These are phyloP conservation scores for Serinus canaria DNA, from an alignment of 2,113 vertebrate genomes.

Conservation along the genomic window DNA sequence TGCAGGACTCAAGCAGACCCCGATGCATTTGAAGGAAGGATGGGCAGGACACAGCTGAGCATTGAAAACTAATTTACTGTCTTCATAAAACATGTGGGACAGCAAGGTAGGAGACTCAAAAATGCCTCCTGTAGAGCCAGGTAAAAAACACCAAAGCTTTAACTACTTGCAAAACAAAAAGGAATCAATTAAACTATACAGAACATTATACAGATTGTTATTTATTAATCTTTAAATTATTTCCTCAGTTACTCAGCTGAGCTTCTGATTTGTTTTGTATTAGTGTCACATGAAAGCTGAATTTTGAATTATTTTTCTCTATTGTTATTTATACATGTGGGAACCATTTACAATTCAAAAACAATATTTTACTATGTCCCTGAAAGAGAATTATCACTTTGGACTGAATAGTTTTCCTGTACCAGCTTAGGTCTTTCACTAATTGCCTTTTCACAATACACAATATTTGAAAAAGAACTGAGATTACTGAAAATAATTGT, in stretches of 20 bases:
- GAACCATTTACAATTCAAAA: background rate
- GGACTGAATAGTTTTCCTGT: background rate
- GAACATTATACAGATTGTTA: background rate
- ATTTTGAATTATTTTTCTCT: background rate
- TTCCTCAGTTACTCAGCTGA: background rate
- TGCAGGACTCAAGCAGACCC: rapidly evolving
- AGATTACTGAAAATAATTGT: background rate
- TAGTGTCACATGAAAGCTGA: background rate
- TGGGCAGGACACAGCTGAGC: background rate
- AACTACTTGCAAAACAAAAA: background rate
- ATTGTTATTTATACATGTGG: background rate
- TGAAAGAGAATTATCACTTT: background rate
- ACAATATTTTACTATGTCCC: background rate
- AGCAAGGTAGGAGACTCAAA: background rate
- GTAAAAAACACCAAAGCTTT: background rate
- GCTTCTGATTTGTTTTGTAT: background rate
- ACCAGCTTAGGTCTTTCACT: background rate
- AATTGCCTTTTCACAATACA: background rate
- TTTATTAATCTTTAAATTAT: background rate
- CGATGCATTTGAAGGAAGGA: background rate
- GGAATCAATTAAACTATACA: background rate
- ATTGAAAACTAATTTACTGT: background rate
- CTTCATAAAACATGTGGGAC: rapidly evolving
- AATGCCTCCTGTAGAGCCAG: background rate
- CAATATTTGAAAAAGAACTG: background rate